Evolutionary conservation across 2,113 vertebrate genomes (phyloP), one percentile per base, ranked within the genome.

Genomic region (Odontesthes bonariensis): DNA sequence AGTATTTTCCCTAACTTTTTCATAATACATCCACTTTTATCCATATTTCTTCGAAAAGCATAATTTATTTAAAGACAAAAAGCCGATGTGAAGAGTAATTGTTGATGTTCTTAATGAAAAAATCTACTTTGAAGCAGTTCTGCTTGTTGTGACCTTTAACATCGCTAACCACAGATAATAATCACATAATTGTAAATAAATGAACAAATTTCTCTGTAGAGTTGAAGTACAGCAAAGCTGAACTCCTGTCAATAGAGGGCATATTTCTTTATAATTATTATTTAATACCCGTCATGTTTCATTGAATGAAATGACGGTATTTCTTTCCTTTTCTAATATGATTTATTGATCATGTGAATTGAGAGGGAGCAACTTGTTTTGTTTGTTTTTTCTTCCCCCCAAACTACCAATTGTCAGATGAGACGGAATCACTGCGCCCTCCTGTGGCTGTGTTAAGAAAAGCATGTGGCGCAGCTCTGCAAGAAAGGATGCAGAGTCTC

Each of bases 401-500:
- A 27, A 27, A 27, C 27, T 38, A 38, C 35, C 35, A 38, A 38
- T 1, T 10, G 35, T 2, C 35, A 10, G 35, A 38, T 38, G 17
- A 16, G 27, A 49, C 52, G 58, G 65, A 58, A 49, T 67, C 59
- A 76, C 51, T 13, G 44, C 1, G 33, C 1, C 79, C 84, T 86
- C 90, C 73, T 65, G 82, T 91, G 91, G 76, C 49, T 17, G 19
- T 11, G 32, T 16, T 3, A 13, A 32, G 69, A 88, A 81, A 40
- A 81, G 16, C 75, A 77, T 1, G 10, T 46, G 58, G 32, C 33
- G 49, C 22, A 20, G 27, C 20, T 72, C 23, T 63, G 13, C 53
- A 10, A 60, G 51, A 38, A 6, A 9, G 9, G 33, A 12, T n/a
- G 56, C 11, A 0, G 3, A 17, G 40, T 74, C 77, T 76, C 32